Conservation (phyloP, 2,888 invertebrate species). For the Smittia sp. region DNA sequence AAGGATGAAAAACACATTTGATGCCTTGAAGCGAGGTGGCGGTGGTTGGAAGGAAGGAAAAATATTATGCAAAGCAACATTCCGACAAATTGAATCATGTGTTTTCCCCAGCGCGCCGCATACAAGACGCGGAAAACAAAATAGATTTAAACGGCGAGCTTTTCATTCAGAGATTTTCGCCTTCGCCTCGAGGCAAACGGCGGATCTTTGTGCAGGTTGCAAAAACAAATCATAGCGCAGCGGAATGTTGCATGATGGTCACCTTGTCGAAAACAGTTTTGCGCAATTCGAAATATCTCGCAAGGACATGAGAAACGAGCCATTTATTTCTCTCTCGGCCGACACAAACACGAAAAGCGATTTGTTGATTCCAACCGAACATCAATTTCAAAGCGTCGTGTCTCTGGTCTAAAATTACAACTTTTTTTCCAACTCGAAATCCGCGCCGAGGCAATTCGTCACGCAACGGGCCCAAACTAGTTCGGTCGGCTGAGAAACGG, state of each 20-base stretch:
- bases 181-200: background rate
- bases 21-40: background rate
- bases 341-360: constrained; percentile 8
- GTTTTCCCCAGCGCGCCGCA: background rate
- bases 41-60: constrained; percentile 4
- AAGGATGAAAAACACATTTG: background rate
- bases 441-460: constrained; percentile 1
- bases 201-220: background rate
- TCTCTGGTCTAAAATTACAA: constrained; percentile 4
- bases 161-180: background rate
- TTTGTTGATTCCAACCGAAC: constrained; percentile 8
- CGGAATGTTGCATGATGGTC: constrained; percentile 21
- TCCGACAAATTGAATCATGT: constrained; percentile 30
- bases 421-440: background rate
- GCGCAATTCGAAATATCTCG: constrained; percentile 5
- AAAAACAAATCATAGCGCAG: background rate
- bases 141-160: background rate
- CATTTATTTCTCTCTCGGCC: background rate
- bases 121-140: background rate
- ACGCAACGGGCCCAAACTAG: constrained; percentile 21
- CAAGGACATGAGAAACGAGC: background rate
- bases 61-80: constrained; percentile 6
- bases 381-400: background rate
- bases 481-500: background rate
- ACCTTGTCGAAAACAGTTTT: background rate